Percentiles rank a stretch among this genome's conserved stretches.
Conservation (phyloP, 2,113 vertebrate species). For the Nycticryphes semicollaris region DNA sequence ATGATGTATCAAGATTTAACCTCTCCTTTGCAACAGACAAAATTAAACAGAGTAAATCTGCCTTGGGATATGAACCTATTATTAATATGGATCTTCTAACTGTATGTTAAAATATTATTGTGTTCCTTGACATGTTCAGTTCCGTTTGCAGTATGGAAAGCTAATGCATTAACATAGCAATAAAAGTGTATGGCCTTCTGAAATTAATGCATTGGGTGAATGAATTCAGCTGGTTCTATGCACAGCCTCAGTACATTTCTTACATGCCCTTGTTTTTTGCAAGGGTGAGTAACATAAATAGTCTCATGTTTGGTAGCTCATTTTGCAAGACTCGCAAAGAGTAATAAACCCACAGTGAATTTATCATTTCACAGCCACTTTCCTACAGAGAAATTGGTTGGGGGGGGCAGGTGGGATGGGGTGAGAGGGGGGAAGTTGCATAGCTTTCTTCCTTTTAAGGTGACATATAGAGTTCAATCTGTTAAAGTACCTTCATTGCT, state of each 20-base stretch:
- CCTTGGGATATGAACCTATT: not conserved
- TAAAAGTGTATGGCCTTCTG: not conserved
- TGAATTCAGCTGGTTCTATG: not conserved
- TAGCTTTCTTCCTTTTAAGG: not conserved
- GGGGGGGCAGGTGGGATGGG: too few species aligned
- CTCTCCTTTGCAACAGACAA: conserved; percentile 21
- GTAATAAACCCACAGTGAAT: not conserved
- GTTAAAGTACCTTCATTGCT: not conserved
- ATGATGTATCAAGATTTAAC: conserved; percentile 21
- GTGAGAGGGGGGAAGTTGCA: not conserved
- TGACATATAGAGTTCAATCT: not conserved
- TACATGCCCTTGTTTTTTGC: not conserved
- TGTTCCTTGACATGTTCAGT: not conserved
- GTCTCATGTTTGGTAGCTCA: not conserved
- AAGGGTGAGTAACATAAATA: not conserved
- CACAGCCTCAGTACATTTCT: not conserved
- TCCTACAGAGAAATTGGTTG: not conserved
- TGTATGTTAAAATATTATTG: not conserved
- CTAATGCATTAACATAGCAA: not conserved
- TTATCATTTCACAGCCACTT: not conserved
- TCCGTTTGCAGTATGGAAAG: not conserved
- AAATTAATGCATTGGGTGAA: not conserved
- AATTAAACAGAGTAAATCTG: conserved; percentile 46
- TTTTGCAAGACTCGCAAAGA: not conserved
- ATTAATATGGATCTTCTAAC: not conserved